Percentiles rank a stretch among this genome's conserved stretches.
phyloP scores from a whole-genome alignment of 2,113 vertebrate species.

The Periophthalmus modestus region DNA sequence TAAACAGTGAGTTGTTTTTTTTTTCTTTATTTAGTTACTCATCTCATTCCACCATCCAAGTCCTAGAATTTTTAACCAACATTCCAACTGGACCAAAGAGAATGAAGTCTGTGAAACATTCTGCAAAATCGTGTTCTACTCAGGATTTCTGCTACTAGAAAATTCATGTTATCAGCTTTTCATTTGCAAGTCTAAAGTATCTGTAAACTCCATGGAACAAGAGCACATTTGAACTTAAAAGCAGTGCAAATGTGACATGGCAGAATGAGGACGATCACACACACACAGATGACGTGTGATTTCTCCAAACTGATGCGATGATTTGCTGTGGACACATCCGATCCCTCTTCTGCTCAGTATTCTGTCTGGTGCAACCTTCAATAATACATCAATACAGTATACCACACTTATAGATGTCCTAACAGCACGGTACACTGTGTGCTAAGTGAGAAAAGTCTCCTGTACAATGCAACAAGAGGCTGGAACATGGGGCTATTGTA shows the following conservation, averaged over 20 bases:
- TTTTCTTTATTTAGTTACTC: not conserved
- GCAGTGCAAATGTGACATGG: conserved; percentile 22
- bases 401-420: not conserved
- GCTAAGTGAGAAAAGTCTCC: not conserved
- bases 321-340: conserved; percentile 25
- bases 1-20: no score
- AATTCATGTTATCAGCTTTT: not conserved
- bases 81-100: not conserved
- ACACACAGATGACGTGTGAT: conserved; percentile 25
- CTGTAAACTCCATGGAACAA: conserved; percentile 8
- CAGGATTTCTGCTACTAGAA: not conserved
- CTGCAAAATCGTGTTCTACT: not conserved
- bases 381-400: conserved; percentile 46
- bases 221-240: conserved; percentile 26
- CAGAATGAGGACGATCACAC: conserved; percentile 39
- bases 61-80: not conserved
- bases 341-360: conserved; percentile 5
- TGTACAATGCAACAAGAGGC: not conserved
- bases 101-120: not conserved
- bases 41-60: not conserved
- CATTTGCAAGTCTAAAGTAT: conserved; percentile 7
- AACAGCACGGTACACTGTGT: not conserved
- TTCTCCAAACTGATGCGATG: conserved; percentile 17
- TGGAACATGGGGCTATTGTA: not conserved
- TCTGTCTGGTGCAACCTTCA: conserved; percentile 33